phyloP scores from a whole-genome alignment of 2,113 vertebrate genomes.

The Smithornis capensis region DNA sequence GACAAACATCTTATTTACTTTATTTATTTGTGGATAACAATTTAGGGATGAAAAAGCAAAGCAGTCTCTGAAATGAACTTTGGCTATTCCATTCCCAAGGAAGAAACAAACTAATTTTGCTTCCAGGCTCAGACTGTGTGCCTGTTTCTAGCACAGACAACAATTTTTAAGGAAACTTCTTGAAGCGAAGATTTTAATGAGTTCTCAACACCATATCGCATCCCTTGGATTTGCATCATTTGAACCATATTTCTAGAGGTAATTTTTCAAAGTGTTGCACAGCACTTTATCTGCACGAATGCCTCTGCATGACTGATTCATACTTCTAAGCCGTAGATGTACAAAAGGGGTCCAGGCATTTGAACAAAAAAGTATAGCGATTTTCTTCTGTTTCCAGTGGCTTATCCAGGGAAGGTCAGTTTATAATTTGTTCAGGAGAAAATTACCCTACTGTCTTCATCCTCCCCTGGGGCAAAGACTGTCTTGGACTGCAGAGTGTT shows the following conservation, averaged over 20 bases:
- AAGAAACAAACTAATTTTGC: conserved; percentile 20
- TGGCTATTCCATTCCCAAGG: not conserved
- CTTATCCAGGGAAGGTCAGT: not conserved
- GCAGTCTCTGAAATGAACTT: not conserved
- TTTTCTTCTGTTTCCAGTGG: not conserved
- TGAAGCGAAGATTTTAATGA: conserved; percentile 11
- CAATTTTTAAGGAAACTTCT: conserved; percentile 21
- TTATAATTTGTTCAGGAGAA: not conserved
- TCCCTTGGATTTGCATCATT: conserved; percentile 51
- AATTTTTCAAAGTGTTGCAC: conserved; percentile 46
- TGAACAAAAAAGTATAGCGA: not conserved
- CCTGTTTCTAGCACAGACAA: not conserved
- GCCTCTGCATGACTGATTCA: conserved; percentile 5
- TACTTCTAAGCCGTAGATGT: not conserved
- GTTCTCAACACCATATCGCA: not conserved
- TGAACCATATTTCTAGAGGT: conserved; percentile 49
- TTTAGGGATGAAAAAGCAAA: not conserved
- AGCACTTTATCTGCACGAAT: conserved; percentile 15
- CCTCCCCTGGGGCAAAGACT: not conserved
- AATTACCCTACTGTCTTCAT: not conserved
- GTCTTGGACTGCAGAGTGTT: not conserved
- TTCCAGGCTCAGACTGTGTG: not conserved
- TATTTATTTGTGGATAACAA: not conserved
- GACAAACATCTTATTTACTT: not conserved
- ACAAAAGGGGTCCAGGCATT: not conserved